phyloP scores from a whole-genome alignment of 2,888 invertebrate species.

The Panopea generosa region DNA sequence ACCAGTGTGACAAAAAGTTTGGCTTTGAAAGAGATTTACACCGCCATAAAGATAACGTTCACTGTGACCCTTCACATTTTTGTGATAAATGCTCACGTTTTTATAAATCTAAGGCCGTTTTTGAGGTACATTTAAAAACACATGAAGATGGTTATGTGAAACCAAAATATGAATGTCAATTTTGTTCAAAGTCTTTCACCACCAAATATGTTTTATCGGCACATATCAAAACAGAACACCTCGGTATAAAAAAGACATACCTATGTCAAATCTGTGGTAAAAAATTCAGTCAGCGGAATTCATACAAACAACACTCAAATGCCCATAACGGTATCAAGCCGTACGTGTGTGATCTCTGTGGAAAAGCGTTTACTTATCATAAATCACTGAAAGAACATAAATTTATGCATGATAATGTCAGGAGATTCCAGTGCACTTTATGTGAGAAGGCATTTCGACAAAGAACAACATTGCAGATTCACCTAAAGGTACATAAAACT shows the following conservation, averaged over 20 bases:
- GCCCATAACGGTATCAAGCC: constrained; percentile 77
- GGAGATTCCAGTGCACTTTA: constrained; percentile 82
- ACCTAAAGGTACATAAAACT: constrained; percentile 84
- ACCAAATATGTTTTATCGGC: constrained; percentile 73
- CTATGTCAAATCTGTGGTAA: constrained; percentile 79
- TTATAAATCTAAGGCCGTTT: constrained; percentile 70
- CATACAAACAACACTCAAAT: constrained; percentile 77
- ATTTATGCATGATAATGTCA: constrained; percentile 81
- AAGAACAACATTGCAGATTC: constrained; percentile 84
- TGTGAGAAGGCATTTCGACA: constrained; percentile 84
- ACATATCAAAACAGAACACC: constrained; percentile 75
- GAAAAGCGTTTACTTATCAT: constrained; percentile 75
- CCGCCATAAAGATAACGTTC: constrained; percentile 68
- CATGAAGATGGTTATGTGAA: constrained; percentile 73
- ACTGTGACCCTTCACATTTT: constrained; percentile 60
- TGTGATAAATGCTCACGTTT: constrained; percentile 77
- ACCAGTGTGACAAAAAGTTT: constrained; percentile 73
- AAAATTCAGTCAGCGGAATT: constrained; percentile 76
- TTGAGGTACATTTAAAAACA: constrained; percentile 69
- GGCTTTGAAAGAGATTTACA: constrained; percentile 70
- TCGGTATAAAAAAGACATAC: constrained; percentile 72
- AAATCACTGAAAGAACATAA: constrained; percentile 80
- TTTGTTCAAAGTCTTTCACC: constrained; percentile 74
- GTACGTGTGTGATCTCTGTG: constrained; percentile 78
- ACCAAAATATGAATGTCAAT: constrained; percentile 70